Base-by-base conservation (phyloP, 2,888 invertebrate species). In the Dasysyrphus albostriatus region DNA sequence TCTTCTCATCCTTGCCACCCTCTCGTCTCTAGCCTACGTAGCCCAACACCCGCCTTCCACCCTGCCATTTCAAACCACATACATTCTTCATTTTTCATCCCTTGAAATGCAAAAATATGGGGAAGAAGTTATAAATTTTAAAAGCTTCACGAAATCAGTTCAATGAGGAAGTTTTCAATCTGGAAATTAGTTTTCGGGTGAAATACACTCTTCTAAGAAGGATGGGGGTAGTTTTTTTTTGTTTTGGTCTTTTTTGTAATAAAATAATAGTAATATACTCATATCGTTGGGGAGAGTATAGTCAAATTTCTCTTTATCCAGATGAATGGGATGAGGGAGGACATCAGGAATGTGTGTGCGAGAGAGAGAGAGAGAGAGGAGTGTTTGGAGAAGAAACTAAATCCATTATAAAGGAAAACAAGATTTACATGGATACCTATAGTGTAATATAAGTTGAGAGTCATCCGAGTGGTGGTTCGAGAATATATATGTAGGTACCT, bases 91-190 rank as follows among this genome's bases (percentile, higher is more conserved):
- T 83, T 73, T 61, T 85, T 83, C 87, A 87, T 78, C 77, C 78
- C 78, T 39, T 54, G 24, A 74, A 73, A 77, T 81, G 81, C 67
- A 67, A 77, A 85, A 81, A 85, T 77, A 75, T 82, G 69, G 80
- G 39, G 44, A 61, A 79, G 88, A 88, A 89, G 88, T 88, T 88
- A 88, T 89, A 89, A 88, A 89, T 89, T 89, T 88, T 88, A 88
- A 88, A 89, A 88, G 88, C 88, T 88, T 83, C 83, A 89, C 88
- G 74, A 85, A 85, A 88, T 88, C 85, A 81, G 85, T 88, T 88
- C 88, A 88, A 88, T 88, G 88, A 88, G 79, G 83, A 88, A 89
- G 88, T 89, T 89, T 87, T 88, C 88, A 88, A 88, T 89, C 89
- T 88, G 88, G 88, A 89, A 89, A 88, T 88, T 88, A 88, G 88